Evolutionary conservation across 2,113 vertebrate species (phyloP), one percentile per base, ranked within the genome.

Genomic region (Planiliza haematocheilus): DNA sequence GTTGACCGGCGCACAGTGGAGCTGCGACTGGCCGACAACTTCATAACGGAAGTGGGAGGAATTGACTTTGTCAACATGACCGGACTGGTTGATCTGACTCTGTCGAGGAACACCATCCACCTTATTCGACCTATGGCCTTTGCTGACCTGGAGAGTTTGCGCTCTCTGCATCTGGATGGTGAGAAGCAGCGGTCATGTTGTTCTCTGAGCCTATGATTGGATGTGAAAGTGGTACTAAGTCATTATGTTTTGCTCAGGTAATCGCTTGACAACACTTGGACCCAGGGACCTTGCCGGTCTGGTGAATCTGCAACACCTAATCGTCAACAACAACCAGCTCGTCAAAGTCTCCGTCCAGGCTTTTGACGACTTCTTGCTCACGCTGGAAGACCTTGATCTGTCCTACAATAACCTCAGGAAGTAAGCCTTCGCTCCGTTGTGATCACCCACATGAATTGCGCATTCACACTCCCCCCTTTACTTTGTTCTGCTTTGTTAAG

Each of bases 1-100:
- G 94, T 97, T 20, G 96, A 97, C 93, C 93, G 95, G 3, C 93
- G 96, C 61, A 97, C 96, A 0, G 96, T 97, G 41, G 96, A 97
- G 89, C 92, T 97, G 65, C 92, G 95, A 10, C 91, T 97, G 82
- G 96, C 96, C 0, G 96, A 97, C 91, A 97, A 97, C 90, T 97
- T 96, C 83, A 97, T 97, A 84, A 93, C 93, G 20, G 95, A 94
- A 61, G 93, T 97, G 85, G 94, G 94, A 1, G 93, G 93, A 0
- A 90, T 42, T 0, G 96, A 97, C 84, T 96, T 97, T 65, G 93
- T 94, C 73, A 97, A 97, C 93, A 97, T 97, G 96, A 93, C 87
- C 0, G 96, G 96, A 45, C 81, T 97, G 86, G 96, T 97, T 56
- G 96, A 97, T 82, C 80, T 97, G 62, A 97, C 96, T 0, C 88